Percentiles rank a stretch among this genome's conserved stretches.
Evolutionary conservation across 2,113 vertebrate species (phyloP).

Genomic region (Nannospalax galili): DNA sequence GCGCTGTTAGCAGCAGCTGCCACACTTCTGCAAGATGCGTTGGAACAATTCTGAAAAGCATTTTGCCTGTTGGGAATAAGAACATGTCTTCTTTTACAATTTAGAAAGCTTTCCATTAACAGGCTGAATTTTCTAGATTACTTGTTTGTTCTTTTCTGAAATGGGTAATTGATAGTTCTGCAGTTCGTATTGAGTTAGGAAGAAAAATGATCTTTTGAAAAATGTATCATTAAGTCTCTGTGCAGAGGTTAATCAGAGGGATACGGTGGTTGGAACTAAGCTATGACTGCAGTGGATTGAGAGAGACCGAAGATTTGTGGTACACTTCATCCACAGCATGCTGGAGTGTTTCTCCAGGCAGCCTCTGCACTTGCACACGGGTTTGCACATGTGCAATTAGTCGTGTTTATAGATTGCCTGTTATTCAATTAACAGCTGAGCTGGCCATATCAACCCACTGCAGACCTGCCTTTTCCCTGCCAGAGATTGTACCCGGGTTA

Average conservation of each 20-base stretch:
- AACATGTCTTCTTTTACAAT: constrained; percentile 65
- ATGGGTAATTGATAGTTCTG: constrained; percentile 72
- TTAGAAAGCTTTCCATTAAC: constrained; percentile 62
- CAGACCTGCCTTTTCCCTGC: constrained; percentile 89
- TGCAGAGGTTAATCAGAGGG: constrained; percentile 48
- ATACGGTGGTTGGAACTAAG: not conserved
- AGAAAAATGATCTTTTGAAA: constrained; percentile 74
- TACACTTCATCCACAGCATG: constrained; percentile 39
- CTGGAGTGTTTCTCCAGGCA: constrained; percentile 61
- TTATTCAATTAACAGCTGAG: constrained; percentile 85
- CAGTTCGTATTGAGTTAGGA: constrained; percentile 55
- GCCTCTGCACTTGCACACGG: constrained; percentile 78
- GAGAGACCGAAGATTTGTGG: constrained; percentile 54
- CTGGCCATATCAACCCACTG: constrained; percentile 85
- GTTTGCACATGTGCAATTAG: constrained; percentile 86
- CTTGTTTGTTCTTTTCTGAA: constrained; percentile 80
- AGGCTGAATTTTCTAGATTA: constrained; percentile 64
- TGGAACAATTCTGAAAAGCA: constrained; percentile 54
- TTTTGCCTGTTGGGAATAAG: constrained; percentile 61
- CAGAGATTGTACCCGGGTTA: constrained; percentile 88
- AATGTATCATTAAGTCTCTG: constrained; percentile 52
- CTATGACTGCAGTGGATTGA: constrained; percentile 65
- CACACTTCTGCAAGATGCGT: constrained; percentile 70
- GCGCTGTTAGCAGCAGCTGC: constrained; percentile 76
- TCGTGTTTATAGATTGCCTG: constrained; percentile 88